Evolutionary conservation across 2,888 invertebrate genomes (phyloP).

Genomic region (Xylota segnis): DNA sequence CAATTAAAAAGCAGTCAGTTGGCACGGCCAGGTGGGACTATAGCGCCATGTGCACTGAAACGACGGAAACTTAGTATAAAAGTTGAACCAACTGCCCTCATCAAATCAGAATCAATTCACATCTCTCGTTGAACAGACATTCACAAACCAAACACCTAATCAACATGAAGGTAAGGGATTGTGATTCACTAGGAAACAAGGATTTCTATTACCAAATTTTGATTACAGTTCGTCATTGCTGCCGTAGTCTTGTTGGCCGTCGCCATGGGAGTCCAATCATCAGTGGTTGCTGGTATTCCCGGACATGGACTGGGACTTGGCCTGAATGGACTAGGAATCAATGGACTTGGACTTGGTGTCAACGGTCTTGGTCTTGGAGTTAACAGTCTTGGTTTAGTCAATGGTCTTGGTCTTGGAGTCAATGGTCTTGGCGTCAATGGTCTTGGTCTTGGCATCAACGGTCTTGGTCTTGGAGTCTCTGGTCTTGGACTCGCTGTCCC

Average conservation of each 20-base stretch:
- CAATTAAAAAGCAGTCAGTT: conserved; percentile 6
- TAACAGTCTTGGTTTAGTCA: background rate
- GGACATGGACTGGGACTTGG: conserved; percentile 42
- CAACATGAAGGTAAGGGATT: conserved; percentile 63
- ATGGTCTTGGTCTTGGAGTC: conserved; percentile 53
- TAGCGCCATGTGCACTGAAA: background rate
- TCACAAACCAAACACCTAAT: conserved; percentile 21
- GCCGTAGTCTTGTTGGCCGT: conserved; percentile 82
- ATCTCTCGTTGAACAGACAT: conserved; percentile 41
- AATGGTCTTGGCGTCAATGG: conserved; percentile 32
- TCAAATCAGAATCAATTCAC: conserved; percentile 48
- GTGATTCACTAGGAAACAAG: background rate
- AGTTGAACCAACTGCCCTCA: conserved; percentile 25
- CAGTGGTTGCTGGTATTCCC: conserved; percentile 77
- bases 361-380: conserved; percentile 15
- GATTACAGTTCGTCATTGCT: conserved; percentile 79
- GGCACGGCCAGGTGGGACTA: background rate
- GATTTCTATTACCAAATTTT: background rate
- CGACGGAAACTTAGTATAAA: conserved; percentile 49
- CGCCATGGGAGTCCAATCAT: conserved; percentile 82
- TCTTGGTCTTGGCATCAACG: conserved; percentile 13
- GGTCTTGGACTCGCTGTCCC: conserved; percentile 45
- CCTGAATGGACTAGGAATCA: conserved; percentile 80
- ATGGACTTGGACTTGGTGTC: conserved; percentile 29
- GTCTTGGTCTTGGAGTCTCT: conserved; percentile 77